A percentile compares a stretch with the other conserved stretches of the same genome.
phyloP scores from a whole-genome alignment of 2,888 invertebrate genomes.

The Podabrus alpinus region DNA sequence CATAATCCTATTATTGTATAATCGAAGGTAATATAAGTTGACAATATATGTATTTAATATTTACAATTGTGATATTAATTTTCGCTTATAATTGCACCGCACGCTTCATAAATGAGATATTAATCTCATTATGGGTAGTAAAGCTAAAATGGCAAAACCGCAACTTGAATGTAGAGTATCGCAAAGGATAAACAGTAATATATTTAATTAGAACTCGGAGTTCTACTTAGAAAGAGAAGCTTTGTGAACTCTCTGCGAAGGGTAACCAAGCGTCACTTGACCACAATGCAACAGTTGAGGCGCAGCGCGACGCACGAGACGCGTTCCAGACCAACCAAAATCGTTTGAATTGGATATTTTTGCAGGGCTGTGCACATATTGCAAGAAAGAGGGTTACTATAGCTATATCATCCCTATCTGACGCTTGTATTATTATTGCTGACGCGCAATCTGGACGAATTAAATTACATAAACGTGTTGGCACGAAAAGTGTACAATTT shows the following conservation, averaged over 20 bases:
- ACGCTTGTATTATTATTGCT: constrained; percentile 48
- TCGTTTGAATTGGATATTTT: constrained; percentile 45
- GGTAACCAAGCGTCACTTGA: constrained; percentile 41
- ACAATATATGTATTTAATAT: constrained; percentile 1
- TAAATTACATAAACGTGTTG: constrained; percentile 47
- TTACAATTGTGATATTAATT: constrained; percentile 29
- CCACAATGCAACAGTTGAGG: constrained; percentile 48
- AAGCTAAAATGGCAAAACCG: constrained; percentile 19
- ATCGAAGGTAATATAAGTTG: constrained; percentile 6
- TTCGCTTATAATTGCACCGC: constrained; percentile 22
- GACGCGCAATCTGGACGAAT: constrained; percentile 48
- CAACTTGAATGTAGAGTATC: constrained; percentile 7
- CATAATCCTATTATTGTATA: background rate
- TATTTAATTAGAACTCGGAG: constrained; percentile 34
- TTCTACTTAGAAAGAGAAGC: constrained; percentile 32
- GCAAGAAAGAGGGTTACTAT: constrained; percentile 46
- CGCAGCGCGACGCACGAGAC: constrained; percentile 39
- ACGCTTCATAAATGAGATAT: constrained; percentile 29
- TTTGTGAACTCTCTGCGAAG: constrained; percentile 34
- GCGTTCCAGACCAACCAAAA: constrained; percentile 44
- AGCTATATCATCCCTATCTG: constrained; percentile 49
- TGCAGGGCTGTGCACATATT: constrained; percentile 47
- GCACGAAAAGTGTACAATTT: constrained; percentile 41
- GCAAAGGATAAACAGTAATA: constrained; percentile 18
- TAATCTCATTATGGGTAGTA: constrained; percentile 28